Evolutionary conservation across 2,797 vertebrate genomes (phyloP).

Genomic region (Lepus oiostolus): DNA sequence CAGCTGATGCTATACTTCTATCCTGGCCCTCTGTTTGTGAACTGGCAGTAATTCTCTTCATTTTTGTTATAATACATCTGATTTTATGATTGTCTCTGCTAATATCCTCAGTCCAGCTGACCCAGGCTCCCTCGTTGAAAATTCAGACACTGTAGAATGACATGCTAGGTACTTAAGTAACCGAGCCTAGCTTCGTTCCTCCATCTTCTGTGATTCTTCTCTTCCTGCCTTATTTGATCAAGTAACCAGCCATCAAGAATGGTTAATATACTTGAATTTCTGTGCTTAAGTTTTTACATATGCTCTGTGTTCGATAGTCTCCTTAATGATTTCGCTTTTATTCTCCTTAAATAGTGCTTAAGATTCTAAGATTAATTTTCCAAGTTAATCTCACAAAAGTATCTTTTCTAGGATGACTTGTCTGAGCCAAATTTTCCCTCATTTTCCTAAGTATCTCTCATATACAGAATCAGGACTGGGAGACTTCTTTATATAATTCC

Average conservation of each 20-base stretch:
- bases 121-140: not conserved
- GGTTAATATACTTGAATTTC: not conserved
- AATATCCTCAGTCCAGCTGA: not conserved
- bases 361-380: not conserved
- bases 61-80: not conserved
- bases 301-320: not conserved
- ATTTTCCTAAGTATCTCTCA: not conserved
- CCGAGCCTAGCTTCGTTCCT: not conserved
- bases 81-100: not conserved
- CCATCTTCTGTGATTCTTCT: not conserved
- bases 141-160: not conserved
- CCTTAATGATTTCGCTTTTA: not conserved
- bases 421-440: not conserved
- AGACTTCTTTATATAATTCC: not conserved
- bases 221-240: not conserved
- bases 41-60: not conserved
- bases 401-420: not conserved
- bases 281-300: not conserved
- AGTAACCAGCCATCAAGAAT: not conserved
- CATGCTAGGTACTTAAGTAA: fast-evolving
- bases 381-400: not conserved
- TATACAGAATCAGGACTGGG: not conserved
- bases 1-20: not conserved
- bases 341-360: not conserved
- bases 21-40: not conserved